These are phyloP conservation scores for Phocoena sinus DNA, from an alignment of 2,113 vertebrate species.

Conservation along the genomic window DNA sequence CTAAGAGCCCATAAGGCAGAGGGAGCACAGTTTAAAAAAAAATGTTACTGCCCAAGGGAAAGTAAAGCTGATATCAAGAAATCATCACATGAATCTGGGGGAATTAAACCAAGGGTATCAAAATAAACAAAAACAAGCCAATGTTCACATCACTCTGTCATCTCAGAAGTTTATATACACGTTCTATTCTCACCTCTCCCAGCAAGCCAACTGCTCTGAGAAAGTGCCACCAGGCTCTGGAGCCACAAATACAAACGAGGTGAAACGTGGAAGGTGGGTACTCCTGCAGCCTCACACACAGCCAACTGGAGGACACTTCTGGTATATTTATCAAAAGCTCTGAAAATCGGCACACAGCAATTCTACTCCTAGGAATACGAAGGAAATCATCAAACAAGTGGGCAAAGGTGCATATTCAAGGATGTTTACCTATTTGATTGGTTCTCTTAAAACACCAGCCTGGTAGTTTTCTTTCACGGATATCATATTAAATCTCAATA, in stretches of 20 bases:
- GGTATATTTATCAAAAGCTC: neutral
- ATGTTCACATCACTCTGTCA: neutral
- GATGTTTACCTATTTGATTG: neutral
- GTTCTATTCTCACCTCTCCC: neutral
- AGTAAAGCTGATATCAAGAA: neutral
- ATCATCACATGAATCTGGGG: neutral
- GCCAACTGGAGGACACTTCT: neutral
- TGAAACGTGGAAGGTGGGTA: neutral
- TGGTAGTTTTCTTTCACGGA: neutral
- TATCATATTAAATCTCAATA: neutral
- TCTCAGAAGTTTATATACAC: neutral
- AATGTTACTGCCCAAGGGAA: neutral
- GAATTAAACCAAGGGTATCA: neutral
- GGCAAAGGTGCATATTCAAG: neutral
- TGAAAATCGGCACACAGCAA: neutral
- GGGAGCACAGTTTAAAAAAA: neutral
- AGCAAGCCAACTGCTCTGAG: neutral
- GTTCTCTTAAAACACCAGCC: neutral
- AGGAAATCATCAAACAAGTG: neutral
- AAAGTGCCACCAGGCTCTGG: neutral
- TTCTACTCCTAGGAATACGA: neutral
- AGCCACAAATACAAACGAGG: neutral
- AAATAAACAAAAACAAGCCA: neutral
- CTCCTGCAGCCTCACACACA: neutral
- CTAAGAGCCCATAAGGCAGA: neutral